A percentile compares a stretch with the other conserved stretches of the same genome.
Conservation (phyloP, 2,797 vertebrate species). For the Limosa lapponica region DNA sequence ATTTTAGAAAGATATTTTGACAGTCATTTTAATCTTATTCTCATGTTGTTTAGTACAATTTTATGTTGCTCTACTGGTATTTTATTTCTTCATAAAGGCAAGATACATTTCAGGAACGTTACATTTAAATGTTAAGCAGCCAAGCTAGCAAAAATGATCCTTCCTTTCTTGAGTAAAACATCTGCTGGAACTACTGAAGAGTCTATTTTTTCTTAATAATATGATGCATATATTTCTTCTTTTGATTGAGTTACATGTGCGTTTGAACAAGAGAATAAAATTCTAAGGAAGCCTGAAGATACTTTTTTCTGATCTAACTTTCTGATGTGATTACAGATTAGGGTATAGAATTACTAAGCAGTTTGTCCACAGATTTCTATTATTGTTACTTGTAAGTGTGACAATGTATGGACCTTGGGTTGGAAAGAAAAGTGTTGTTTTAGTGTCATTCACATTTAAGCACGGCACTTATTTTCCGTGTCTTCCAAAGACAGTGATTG, state of each 20-base stretch:
- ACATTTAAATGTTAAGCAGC: constrained; percentile 33
- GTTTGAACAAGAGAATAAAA: constrained; percentile 17
- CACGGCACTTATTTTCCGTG: background rate
- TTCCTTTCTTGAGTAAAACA: constrained; percentile 19
- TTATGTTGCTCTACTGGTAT: background rate
- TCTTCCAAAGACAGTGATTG: background rate
- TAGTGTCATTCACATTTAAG: background rate
- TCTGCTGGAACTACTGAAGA: background rate
- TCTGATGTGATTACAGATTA: background rate
- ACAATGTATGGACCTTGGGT: background rate
- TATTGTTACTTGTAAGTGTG: background rate
- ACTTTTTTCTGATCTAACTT: background rate
- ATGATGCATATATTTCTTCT: background rate
- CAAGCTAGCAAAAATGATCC: background rate
- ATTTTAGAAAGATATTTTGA: background rate
- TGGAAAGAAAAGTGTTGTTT: background rate
- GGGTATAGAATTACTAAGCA: background rate
- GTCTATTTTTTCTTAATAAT: constrained; percentile 32
- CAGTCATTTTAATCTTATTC: background rate
- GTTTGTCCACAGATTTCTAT: background rate
- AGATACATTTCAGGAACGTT: constrained; percentile 8
- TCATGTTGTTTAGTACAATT: background rate
- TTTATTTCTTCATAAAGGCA: constrained; percentile 22
- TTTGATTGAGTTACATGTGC: background rate
- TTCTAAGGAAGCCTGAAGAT: background rate